Base-by-base conservation (phyloP, 2,797 vertebrate species). In the Champsocephalus esox region DNA sequence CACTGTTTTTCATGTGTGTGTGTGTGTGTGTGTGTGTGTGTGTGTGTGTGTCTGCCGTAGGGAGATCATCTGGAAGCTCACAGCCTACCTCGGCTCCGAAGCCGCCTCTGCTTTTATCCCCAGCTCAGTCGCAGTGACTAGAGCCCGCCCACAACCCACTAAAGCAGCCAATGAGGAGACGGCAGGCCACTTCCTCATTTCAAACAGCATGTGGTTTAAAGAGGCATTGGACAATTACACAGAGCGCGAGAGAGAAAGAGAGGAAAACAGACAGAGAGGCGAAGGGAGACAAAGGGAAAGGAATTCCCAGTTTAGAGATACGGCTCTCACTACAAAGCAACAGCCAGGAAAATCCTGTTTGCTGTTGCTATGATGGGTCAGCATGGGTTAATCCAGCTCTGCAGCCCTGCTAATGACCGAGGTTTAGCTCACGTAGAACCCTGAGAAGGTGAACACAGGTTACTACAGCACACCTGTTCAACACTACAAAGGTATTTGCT, bases 151-250 rank as follows among this genome's bases (percentile, higher is more conserved):
- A 83, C 86, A 79, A 45, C 51, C 76, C 73, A 66, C 73, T 56
- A 17, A 66, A 61, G 62, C 88, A 84, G 83, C 95, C 94, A 95
- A 93, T 94, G 66, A 83, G 83, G 84, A 13, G 68, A 73, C 4
- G 44, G 70, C 43, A 55, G 62, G 70, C 72, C 71, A 89, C 87
- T 94, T 95, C 93, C 93, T 90, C 56, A 75, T 88, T 90, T 86
- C 79, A 71, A 87, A 82, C 68, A 44, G 66, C 76, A 77, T 81
- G 77, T 49, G 71, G 83, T 88, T 95, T 94, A 95, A 95, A 94
- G 93, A 77, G 83, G 75, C 86, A 89, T 50, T 14, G 68, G 80
- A 73, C 80, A 67, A 73, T 82, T 90, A 50, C 57, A 76, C 41
- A 71, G 5, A 4, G 6, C 70, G 17, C 69, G 14, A 43, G 51